These are phyloP conservation scores for Agraylea sexmaculata DNA, from an alignment of 1,140 invertebrate genomes.

Conservation along the genomic window DNA sequence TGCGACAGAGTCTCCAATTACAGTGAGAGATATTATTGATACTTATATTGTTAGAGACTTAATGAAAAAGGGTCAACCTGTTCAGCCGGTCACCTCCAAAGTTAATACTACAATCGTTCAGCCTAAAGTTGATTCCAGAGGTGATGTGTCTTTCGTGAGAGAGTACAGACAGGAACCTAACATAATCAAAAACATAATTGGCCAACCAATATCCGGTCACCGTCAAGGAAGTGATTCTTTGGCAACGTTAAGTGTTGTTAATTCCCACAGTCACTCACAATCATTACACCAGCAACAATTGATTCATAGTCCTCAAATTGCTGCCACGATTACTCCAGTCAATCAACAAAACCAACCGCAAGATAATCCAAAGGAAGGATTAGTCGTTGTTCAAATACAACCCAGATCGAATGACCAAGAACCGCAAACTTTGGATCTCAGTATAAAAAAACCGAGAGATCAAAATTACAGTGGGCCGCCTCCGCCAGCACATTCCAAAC, in stretches of 20 bases:
- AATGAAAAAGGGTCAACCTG: conserved; percentile 38
- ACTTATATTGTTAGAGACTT: conserved; percentile 64
- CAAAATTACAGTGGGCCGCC: conserved; percentile 39
- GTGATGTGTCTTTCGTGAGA: conserved; percentile 42
- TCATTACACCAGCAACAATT: conserved; percentile 21
- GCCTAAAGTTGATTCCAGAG: conserved; percentile 28
- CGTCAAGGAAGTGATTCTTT: conserved; percentile 31
- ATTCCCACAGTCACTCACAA: conserved; percentile 29
- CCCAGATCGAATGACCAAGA: conserved; percentile 29
- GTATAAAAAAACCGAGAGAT: conserved; percentile 64
- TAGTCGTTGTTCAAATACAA: conserved; percentile 52
- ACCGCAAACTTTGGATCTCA: conserved; percentile 63
- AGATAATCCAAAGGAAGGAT: conserved; percentile 36
- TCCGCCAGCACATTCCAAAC: conserved; percentile 38
- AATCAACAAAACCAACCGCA: conserved; percentile 28
- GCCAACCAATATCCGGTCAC: conserved; percentile 11
- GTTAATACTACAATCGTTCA: conserved; percentile 9
- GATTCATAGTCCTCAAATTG: conserved; percentile 38
- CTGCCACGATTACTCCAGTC: conserved; percentile 54
- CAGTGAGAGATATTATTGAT: conserved; percentile 62
- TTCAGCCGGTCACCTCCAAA: conserved; percentile 28
- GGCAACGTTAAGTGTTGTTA: conserved; percentile 57
- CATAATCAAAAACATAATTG: conserved; percentile 10
- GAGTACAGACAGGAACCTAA: conserved; percentile 33
- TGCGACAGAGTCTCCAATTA: conserved; percentile 42